Conservation (phyloP, 2,888 invertebrate genomes). For the Aphidius colemani region DNA sequence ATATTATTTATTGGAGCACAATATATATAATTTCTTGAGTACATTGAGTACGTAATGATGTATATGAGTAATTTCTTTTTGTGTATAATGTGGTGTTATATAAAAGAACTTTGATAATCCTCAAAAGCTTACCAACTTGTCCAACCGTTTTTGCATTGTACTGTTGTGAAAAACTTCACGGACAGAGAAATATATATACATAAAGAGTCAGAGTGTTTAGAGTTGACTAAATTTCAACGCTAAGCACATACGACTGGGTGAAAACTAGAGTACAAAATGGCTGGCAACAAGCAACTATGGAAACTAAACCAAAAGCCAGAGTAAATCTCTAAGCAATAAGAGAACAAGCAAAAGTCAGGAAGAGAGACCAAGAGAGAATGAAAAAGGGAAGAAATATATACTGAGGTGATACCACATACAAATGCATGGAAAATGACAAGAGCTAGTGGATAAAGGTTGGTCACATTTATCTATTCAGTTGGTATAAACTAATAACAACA, state of each 20-base stretch:
- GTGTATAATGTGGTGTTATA: too few relatives aligned
- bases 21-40: too few relatives aligned
- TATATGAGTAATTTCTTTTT: too few relatives aligned
- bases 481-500: slow-evolving; percentile 30
- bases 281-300: background rate
- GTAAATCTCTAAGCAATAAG: slow-evolving; percentile 18
- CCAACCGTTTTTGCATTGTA: too few relatives aligned
- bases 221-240: slow-evolving; percentile 19
- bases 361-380: background rate
- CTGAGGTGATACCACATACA: slow-evolving; percentile 9
- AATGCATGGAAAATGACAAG: background rate
- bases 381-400: slow-evolving; percentile 10
- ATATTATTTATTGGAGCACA: too few relatives aligned
- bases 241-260: slow-evolving; percentile 14
- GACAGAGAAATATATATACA: too few relatives aligned
- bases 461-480: slow-evolving; percentile 31
- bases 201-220: too few relatives aligned
- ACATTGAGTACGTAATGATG: too few relatives aligned
- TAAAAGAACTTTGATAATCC: too few relatives aligned
- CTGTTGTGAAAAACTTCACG: too few relatives aligned
- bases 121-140: too few relatives aligned
- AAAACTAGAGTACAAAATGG: background rate
- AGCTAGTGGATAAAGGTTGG: slow-evolving; percentile 10
- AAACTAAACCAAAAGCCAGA: background rate
- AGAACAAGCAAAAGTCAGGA: slow-evolving; percentile 13